Evolutionary conservation across 2,888 invertebrate species (phyloP), one percentile per base, ranked within the genome.

Genomic region (Rhogogaster chlorosoma): DNA sequence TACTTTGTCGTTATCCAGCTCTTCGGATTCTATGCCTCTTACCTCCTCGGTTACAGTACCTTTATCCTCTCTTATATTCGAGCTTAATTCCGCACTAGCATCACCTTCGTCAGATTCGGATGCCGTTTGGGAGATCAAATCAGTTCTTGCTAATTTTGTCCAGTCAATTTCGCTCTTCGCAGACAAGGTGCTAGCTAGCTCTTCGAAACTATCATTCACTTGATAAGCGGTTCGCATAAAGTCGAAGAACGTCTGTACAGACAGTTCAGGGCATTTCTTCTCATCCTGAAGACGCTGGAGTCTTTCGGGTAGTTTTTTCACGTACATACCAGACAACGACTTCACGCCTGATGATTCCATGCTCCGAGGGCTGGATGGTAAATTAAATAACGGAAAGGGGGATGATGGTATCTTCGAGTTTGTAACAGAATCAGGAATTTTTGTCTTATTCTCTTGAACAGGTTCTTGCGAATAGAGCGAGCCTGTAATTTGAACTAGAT

Each of bases 211-310:
- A 61, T 94, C 94, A 85, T 94, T 94, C 3, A 96, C 95, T 94
- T 96, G 96, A 92, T 96, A 97, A 0, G 96, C 96, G 9, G 96
- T 96, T 91, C 95, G 95, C 94, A 97, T 95, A 90, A 96, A 96
- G 90, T 96, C 96, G 89, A 97, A 95, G 90, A 97, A 96, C 89
- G 96, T 95, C 92, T 95, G 95, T 9, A 96, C 95, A 0, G 96
- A 95, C 78, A 96, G 95, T 92, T 96, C 96, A 0, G 95, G 94
- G 84, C 91, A 91, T 57, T 87, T 84, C 84, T 89, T 90, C 77
- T 91, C 87, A 36, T 88, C 87, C 36, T 85, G 53, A 22, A 78
- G 84, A 64, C 83, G 45, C 42, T 86, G 78, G 61, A 80, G 75
- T 36, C 86, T 85, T 22, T 86, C 87, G 9, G 84, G 83, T 18